Conservation (phyloP, 2,113 vertebrate species). For the Reinhardtius hippoglossoides region DNA sequence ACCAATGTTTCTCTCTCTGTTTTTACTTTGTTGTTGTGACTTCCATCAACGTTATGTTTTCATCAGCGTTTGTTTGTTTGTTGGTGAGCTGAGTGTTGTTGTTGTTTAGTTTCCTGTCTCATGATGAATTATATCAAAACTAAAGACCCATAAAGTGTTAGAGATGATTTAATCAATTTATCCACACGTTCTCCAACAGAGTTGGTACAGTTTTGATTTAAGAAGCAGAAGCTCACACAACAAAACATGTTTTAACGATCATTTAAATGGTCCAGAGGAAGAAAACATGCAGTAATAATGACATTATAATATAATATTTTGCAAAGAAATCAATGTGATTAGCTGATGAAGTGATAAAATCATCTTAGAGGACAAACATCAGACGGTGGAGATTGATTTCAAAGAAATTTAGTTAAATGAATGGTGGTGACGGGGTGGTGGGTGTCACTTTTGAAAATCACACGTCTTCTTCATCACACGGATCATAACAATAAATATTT, state of each 20-base stretch:
- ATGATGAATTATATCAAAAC: no score
- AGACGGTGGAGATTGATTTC: no score
- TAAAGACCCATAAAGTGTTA: background rate
- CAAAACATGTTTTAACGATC: no score
- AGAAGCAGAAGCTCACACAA: background rate
- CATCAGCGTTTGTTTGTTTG: no score
- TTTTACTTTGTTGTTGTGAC: no score
- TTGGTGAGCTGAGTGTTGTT: no score
- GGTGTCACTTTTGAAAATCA: background rate
- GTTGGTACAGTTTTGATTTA: background rate
- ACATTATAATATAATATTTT: background rate
- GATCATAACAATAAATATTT: background rate
- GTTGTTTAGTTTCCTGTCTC: no score
- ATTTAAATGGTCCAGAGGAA: background rate
- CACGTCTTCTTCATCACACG: background rate
- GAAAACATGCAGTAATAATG: background rate
- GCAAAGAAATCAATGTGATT: conserved; percentile 5
- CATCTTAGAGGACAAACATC: no score
- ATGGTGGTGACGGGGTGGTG: no score
- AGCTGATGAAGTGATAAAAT: background rate
- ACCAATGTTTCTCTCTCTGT: no score
- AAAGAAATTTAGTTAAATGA: no score
- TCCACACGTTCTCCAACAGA: background rate
- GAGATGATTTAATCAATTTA: background rate
- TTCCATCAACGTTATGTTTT: no score